phyloP scores from a whole-genome alignment of 2,888 invertebrate species.

The Macaria liturata region DNA sequence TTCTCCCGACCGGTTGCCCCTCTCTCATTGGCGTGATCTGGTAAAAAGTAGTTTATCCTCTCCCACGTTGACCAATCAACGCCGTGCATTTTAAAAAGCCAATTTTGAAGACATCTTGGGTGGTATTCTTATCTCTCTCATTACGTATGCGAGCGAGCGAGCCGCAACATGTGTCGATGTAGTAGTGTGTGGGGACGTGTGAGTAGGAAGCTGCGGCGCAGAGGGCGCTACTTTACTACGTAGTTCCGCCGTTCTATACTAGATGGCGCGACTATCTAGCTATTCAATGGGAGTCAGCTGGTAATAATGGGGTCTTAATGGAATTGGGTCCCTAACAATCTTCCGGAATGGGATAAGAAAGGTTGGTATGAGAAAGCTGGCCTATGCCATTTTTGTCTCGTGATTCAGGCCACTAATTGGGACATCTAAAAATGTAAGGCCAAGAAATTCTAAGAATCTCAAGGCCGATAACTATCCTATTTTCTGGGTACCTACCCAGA shows the following conservation, averaged over 20 bases:
- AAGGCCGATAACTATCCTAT: conserved; percentile 16
- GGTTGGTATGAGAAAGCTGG: conserved; percentile 29
- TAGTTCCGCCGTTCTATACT: conserved; percentile 50
- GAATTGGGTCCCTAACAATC: conserved; percentile 39
- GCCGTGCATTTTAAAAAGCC: conserved; percentile 59
- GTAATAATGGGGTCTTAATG: conserved; percentile 46
- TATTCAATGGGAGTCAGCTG: conserved; percentile 49
- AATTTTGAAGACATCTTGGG: conserved; percentile 64
- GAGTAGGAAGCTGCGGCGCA: conserved; percentile 37
- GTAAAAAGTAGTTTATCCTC: conserved; percentile 59
- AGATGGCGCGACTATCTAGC: conserved; percentile 54
- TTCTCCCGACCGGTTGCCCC: conserved; percentile 52
- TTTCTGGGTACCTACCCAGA: conserved; percentile 12
- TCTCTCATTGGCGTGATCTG: conserved; percentile 65
- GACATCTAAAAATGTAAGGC: conserved; percentile 5
- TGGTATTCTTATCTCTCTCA: conserved; percentile 61
- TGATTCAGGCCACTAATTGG: conserved; percentile 8
- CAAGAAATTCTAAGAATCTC: conserved; percentile 16
- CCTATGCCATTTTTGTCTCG: conserved; percentile 16
- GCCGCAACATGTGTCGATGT: conserved; percentile 51
- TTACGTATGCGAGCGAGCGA: conserved; percentile 58
- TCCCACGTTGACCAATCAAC: conserved; percentile 70
- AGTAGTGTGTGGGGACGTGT: conserved; percentile 46
- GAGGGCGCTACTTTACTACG: conserved; percentile 61
- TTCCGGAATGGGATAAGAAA: conserved; percentile 27